These are phyloP conservation scores for Megamerina dolium DNA, from an alignment of 2,888 invertebrate species.

Conservation along the genomic window DNA sequence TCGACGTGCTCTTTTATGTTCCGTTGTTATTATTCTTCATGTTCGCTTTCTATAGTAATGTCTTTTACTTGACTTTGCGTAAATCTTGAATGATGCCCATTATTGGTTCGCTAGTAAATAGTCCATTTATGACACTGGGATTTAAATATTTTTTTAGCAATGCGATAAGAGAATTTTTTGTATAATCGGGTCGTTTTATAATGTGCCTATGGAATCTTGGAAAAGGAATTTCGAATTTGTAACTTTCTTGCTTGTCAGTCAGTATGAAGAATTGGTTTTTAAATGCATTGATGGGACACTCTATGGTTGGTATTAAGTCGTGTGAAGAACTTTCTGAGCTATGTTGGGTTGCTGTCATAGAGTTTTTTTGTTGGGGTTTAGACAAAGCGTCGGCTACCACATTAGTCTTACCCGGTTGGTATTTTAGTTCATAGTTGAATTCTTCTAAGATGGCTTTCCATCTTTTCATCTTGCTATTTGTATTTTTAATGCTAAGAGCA, in stretches of 20 bases:
- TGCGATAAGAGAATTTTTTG: constrained; percentile 6
- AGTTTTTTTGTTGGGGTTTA: constrained; percentile 13
- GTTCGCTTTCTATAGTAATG: constrained; percentile 2
- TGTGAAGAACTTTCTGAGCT: constrained; percentile 16
- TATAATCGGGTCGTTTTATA: constrained; percentile 6
- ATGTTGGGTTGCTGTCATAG: constrained; percentile 12
- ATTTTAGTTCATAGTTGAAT: constrained; percentile 27
- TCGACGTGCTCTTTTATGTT: constrained; percentile 17
- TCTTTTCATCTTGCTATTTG: constrained; percentile 6
- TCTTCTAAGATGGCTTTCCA: constrained; percentile 17
- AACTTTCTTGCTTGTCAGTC: no score
- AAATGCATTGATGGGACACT: constrained; percentile 10
- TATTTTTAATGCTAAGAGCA: constrained; percentile 10
- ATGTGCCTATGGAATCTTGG: constrained; percentile 8
- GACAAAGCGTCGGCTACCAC: constrained; percentile 26
- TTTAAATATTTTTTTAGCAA: constrained; percentile 11
- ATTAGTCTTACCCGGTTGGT: constrained; percentile 34
- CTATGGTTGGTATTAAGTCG: constrained; percentile 4
- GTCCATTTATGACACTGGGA: constrained; percentile 12
- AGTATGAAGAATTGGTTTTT: constrained; percentile 13
- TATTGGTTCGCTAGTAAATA: constrained; percentile 9
- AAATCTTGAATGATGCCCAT: constrained; percentile 15
- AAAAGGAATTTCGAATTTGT: no score
- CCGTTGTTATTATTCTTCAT: not conserved
- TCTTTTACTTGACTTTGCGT: constrained; percentile 8